Evolutionary conservation across 2,888 invertebrate genomes (phyloP), one percentile per base, ranked within the genome.

Genomic region (Callinectes sapidus): DNA sequence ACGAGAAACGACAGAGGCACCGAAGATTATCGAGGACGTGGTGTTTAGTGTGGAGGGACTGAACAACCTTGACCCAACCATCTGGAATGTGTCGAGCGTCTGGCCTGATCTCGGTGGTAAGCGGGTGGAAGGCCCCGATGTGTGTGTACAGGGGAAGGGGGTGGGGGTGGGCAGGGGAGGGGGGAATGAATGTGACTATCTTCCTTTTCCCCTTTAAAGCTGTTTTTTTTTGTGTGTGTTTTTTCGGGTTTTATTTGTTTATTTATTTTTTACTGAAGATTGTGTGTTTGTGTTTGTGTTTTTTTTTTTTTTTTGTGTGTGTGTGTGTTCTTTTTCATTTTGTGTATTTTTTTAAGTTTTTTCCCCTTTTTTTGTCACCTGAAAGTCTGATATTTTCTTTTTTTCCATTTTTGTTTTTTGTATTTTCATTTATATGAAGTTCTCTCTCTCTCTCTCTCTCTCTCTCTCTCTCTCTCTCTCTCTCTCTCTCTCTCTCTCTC

Each of bases 71-170:
- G 90, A 91, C 90, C 90, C 90, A 1, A 91, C 90, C 42, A 88
- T 94, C 66, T 94, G 94, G 94, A 94, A 94, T 90, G 91, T 90
- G 35, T 91, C 94, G 48, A 81, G 90, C 23, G 87, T 91, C 48
- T 94, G 94, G 94, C 92, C 94, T 5, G 90, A 91, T 23, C 35
- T 54, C 10, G 86, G 90, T 91, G 87, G 81, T 81, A 81, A 81
- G 81, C 32, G 35, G 32, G 48, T 23, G 35, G 28, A 35, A n/a
- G n/a, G 48, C n/a, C 42, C 54, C n/a, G 5, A 6, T n/a, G 35
- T 81, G 81, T 81, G 81, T 81, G 81, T 81, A 35, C 5, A 35
- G 32, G 81, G 32, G 81, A 6, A 39, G 61, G 13, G 71, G 28
- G 71, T 71, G 71, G 28, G 71, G 2, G 71, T 71, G 71, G 2